Conservation (phyloP, 2,113 vertebrate species). For the Silurus meridionalis region DNA sequence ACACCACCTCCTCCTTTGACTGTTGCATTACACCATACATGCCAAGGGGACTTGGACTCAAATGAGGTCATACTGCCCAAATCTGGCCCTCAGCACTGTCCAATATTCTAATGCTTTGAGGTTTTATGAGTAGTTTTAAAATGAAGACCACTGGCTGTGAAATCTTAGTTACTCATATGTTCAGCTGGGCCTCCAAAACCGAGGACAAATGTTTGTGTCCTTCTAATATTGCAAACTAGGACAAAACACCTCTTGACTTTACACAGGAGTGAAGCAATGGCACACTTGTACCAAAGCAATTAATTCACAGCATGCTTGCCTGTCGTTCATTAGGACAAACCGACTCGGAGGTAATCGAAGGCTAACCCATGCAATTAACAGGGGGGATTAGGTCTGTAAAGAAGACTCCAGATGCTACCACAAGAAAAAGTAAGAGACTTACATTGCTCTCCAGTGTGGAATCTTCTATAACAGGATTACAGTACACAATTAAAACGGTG, state of each 20-base stretch:
- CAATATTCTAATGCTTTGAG: slow-evolving; percentile 27
- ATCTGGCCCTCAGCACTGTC: slow-evolving; percentile 3
- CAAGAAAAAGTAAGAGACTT: slow-evolving; percentile 10
- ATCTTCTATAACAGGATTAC: slow-evolving; percentile 18
- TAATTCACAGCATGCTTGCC: slow-evolving; percentile 53
- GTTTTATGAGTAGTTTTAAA: slow-evolving; percentile 48
- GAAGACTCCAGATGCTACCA: slow-evolving; percentile 48
- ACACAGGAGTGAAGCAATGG: slow-evolving; percentile 43
- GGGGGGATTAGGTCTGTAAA: slow-evolving; percentile 51
- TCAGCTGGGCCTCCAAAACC: slow-evolving; percentile 36
- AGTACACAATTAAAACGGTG: slow-evolving; percentile 4
- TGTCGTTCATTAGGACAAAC: slow-evolving; percentile 52
- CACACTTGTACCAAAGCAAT: slow-evolving; percentile 53
- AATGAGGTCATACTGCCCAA: slow-evolving; percentile 40
- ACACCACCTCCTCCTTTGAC: background rate
- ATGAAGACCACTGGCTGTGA: slow-evolving; percentile 35
- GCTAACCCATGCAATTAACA: slow-evolving; percentile 56
- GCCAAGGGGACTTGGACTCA: slow-evolving; percentile 8
- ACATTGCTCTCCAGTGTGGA: background rate
- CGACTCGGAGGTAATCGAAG: slow-evolving; percentile 50
- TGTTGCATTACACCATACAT: slow-evolving; percentile 18
- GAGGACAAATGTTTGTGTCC: slow-evolving; percentile 37
- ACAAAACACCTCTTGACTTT: slow-evolving; percentile 42
- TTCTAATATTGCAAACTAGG: slow-evolving; percentile 47
- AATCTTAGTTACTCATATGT: slow-evolving; percentile 40